Evolutionary conservation across 2,797 vertebrate genomes (phyloP), one percentile per base, ranked within the genome.

Genomic region (Choloepus didactylus): DNA sequence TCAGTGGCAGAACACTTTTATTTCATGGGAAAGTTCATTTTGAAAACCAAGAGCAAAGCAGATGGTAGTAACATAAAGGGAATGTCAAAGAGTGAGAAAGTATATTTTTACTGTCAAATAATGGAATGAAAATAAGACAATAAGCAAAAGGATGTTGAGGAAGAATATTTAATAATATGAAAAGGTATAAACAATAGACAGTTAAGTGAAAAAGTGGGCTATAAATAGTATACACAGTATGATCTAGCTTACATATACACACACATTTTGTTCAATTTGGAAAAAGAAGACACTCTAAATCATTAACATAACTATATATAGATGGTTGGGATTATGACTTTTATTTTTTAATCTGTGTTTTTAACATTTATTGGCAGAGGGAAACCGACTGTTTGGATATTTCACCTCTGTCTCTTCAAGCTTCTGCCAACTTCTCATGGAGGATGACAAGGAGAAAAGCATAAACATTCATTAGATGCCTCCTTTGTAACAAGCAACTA

Each of bases 101-200:
- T 76, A 11, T 75, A 76, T 86, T 95, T 46, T 75, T 83, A 70
- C 12, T 84, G 16, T 87, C 44, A 92, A 92, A 87, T 81, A 94
- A 62, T 94, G 44, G 18, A 92, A 86, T 38, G 18, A 94, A 86
- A 38, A 72, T 9, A 86, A 93, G 38, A 72, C 27, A 94, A 60
- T 67, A 82, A 44, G 38, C 44, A 87, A 87, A 93, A 89, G 16
- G 23, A 67, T 67, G n/a, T 8, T 92, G 70, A 79, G 12, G 96
- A 96, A 85, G n/a, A 85, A 54, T 89, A 93, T 31, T 89, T 95
- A 73, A 75, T 89, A 23, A 89, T 69, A 69, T 44, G 14, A 86
- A 94, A 62, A 69, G 10, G 29, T 64, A 67, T 73, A 19, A 90
- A 84, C 16, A 91, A 94, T 46, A 84, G 15, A 80, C 51, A 89